These are phyloP conservation scores for Ifrita kowaldi DNA, from an alignment of 2,113 vertebrate species.

Conservation along the genomic window DNA sequence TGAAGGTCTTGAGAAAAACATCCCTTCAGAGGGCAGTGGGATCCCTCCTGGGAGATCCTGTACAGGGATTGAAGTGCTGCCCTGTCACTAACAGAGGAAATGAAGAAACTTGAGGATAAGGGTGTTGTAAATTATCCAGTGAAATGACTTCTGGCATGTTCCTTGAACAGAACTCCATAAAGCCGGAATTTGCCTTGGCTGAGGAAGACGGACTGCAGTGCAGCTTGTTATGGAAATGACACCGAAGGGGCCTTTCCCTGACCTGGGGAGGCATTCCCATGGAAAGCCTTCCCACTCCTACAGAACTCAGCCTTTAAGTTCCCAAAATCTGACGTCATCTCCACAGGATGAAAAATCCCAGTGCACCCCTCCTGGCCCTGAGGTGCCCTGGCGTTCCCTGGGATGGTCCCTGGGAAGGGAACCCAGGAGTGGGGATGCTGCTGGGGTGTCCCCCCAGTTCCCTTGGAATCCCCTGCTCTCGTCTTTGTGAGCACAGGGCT, in stretches of 20 bases:
- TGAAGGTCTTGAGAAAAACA: background rate
- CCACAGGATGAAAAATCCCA: background rate
- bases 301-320: rapidly evolving
- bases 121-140: background rate
- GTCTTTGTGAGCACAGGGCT: rapidly evolving
- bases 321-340: rapidly evolving
- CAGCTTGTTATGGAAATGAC: background rate
- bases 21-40: background rate
- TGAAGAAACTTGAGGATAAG: background rate
- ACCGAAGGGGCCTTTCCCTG: background rate
- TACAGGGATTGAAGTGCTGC: rapidly evolving
- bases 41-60: background rate
- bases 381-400: too few relatives aligned
- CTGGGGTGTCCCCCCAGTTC: background rate
- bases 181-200: background rate
- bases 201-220: rapidly evolving
- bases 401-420: background rate
- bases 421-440: background rate
- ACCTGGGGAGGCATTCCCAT: background rate
- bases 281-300: background rate
- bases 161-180: background rate
- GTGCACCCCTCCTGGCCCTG: rapidly evolving
- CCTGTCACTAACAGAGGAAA: rapidly evolving
- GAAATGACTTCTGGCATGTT: rapidly evolving
- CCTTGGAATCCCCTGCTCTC: background rate